These are phyloP conservation scores for Coelopa pilipes DNA, from an alignment of 2,888 invertebrate species.

Conservation along the genomic window DNA sequence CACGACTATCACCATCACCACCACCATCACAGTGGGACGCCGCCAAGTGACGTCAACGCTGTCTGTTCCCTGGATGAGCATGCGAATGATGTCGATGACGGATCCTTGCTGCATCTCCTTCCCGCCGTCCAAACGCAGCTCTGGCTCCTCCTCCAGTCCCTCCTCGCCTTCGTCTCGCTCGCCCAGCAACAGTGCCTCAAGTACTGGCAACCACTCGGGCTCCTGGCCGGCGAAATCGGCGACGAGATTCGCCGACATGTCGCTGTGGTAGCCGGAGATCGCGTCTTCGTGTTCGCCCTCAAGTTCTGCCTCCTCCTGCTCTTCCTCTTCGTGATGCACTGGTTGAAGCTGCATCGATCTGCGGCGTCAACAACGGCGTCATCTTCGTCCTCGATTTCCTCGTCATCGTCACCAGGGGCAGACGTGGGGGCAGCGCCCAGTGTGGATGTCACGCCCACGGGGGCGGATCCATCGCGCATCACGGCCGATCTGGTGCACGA, in stretches of 20 bases:
- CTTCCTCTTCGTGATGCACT: conserved; percentile 57
- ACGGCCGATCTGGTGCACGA: conserved; percentile 13
- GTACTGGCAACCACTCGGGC: conserved; percentile 42
- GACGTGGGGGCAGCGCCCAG: too few species aligned
- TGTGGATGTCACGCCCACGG: neutral
- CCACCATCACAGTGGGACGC: too few species aligned
- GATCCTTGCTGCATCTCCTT: too few species aligned
- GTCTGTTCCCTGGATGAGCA: neutral
- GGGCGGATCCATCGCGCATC: neutral
- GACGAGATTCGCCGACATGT: conserved; percentile 30
- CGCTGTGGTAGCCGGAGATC: conserved; percentile 23
- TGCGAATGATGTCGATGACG: conserved; percentile 33
- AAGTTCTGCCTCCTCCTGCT: conserved; percentile 53
- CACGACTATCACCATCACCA: too few species aligned
- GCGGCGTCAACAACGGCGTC: neutral
- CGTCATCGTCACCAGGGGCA: too few species aligned
- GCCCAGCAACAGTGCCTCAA: conserved; percentile 37
- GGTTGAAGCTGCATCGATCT: conserved; percentile 34
- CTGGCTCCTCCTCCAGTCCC: conserved; percentile 34
- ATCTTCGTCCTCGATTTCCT: neutral
- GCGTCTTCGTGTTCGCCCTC: conserved; percentile 54
- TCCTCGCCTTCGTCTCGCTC: conserved; percentile 33
- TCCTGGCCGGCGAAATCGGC: conserved; percentile 36
- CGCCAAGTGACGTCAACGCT: too few species aligned
- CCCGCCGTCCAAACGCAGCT: conserved; percentile 36